phyloP scores from a whole-genome alignment of 2,113 vertebrate species.

The Menura novaehollandiae region DNA sequence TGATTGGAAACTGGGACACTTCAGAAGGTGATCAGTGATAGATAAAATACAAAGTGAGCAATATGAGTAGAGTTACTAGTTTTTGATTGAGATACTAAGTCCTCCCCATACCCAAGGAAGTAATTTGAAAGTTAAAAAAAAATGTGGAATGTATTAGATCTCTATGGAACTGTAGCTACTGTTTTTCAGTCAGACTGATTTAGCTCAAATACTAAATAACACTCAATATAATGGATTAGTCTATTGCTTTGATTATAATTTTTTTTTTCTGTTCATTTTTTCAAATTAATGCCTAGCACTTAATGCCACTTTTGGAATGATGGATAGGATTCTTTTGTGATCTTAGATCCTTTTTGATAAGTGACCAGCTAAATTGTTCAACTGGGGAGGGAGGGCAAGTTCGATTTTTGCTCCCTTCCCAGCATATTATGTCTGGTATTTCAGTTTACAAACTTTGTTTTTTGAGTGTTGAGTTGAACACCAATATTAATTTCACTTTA shows the following conservation, averaged over 20 bases:
- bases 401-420: not conserved
- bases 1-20: not conserved
- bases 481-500: not conserved
- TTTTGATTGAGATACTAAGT: not conserved
- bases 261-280: not conserved
- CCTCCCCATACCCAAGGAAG: not conserved
- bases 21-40: not conserved
- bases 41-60: not conserved
- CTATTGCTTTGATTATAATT: not conserved
- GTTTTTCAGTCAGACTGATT: not conserved
- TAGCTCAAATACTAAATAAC: not conserved
- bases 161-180: not conserved
- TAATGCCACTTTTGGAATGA: not conserved
- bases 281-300: not conserved
- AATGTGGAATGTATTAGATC: not conserved
- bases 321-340: not conserved
- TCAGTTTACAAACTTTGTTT: too few relatives aligned
- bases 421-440: not conserved
- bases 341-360: not conserved
- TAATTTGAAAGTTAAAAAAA: not conserved
- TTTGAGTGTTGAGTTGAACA: too few relatives aligned
- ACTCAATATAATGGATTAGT: not conserved
- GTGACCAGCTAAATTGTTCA: not conserved
- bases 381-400: fast-evolving
- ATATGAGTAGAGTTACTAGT: not conserved